Conservation (phyloP, 2,113 vertebrate species). For the Coptodon rendalli region DNA sequence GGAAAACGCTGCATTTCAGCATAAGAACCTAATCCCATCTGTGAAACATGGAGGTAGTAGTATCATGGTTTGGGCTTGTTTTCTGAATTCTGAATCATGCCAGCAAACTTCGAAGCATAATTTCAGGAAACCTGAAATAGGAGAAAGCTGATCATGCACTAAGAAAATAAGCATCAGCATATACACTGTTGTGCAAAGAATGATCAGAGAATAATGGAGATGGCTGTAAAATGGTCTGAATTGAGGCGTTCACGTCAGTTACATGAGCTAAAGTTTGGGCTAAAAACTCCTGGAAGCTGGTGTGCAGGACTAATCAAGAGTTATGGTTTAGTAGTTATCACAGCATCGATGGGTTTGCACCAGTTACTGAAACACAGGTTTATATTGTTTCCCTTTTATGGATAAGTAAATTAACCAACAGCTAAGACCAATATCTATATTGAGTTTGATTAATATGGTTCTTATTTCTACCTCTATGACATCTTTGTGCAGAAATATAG, state of each 20-base stretch:
- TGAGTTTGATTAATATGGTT: not conserved
- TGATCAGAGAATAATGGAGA: not conserved
- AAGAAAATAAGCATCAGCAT: not conserved
- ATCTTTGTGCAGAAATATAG: not conserved
- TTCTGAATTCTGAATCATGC: not conserved
- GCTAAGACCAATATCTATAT: not conserved
- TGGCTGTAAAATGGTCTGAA: not conserved
- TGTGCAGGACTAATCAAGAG: not conserved
- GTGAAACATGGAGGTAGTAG: not conserved
- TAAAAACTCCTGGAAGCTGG: not conserved
- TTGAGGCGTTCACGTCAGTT: not conserved
- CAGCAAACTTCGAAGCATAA: fast-evolving
- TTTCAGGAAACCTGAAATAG: not conserved
- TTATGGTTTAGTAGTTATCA: not conserved
- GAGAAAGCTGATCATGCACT: not conserved
- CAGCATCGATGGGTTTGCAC: not conserved
- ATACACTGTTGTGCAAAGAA: not conserved
- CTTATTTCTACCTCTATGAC: not conserved
- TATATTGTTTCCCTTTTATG: not conserved
- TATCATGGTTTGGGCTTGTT: not conserved
- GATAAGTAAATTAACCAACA: not conserved
- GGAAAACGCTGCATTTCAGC: not conserved
- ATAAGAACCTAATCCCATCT: not conserved
- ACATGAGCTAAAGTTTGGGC: not conserved
- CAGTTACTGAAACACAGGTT: not conserved